Percentiles rank a stretch among this genome's conserved stretches.
Evolutionary conservation across 1,140 invertebrate genomes (phyloP).

Genomic region (Pomacea maculata): DNA sequence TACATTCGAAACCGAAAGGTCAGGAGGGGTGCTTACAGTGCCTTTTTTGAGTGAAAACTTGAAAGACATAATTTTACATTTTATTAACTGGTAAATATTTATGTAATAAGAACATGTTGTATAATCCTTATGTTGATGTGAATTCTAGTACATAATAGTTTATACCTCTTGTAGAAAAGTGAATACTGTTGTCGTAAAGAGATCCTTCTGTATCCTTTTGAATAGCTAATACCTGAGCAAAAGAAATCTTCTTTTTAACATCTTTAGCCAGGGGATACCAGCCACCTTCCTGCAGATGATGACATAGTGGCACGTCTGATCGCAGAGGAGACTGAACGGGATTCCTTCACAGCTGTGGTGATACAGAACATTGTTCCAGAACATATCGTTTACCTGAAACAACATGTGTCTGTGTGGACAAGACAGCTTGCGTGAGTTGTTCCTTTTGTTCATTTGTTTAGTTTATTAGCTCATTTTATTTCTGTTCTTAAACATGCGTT

Average conservation of each 20-base stretch:
- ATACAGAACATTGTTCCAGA: slow-evolving; percentile 57
- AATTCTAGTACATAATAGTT: no score
- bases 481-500: not conserved
- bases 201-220: not conserved
- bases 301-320: slow-evolving; percentile 56
- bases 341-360: slow-evolving; percentile 64
- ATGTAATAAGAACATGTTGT: no score
- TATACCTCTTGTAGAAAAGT: not conserved
- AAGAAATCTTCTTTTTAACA: not conserved
- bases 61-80: no score
- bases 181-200: not conserved
- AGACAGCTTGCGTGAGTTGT: slow-evolving; percentile 60
- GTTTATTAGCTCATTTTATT: not conserved
- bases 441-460: not conserved
- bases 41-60: no score
- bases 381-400: slow-evolving; percentile 61
- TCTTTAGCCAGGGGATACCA: slow-evolving; percentile 56
- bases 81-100: no score
- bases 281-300: slow-evolving; percentile 54
- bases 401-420: slow-evolving; percentile 55
- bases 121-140: no score
- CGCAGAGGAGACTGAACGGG: slow-evolving; percentile 54
- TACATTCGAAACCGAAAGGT: slow-evolving; percentile 64
- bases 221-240: not conserved
- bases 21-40: not conserved